These are phyloP conservation scores for Leptinotarsa tumamoca DNA, from an alignment of 2,888 invertebrate species.

Conservation along the genomic window DNA sequence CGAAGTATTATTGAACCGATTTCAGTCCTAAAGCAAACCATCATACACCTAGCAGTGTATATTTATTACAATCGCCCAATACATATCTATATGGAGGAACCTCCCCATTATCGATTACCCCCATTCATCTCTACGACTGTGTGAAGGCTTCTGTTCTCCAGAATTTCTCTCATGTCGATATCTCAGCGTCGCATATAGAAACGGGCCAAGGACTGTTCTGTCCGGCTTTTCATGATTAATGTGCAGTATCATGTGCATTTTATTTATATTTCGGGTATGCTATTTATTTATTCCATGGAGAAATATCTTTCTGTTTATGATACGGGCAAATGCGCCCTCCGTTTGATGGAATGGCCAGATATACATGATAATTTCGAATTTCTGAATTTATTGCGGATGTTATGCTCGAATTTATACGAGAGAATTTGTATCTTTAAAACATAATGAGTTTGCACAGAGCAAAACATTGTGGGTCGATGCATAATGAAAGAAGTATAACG, in stretches of 20 bases:
- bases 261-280: slow-evolving; percentile 39
- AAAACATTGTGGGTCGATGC: not conserved
- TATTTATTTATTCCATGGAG: slow-evolving; percentile 45
- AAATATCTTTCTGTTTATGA: slow-evolving; percentile 47
- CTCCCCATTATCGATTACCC: not conserved
- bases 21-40: too few species aligned
- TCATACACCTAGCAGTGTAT: too few species aligned
- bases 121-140: slow-evolving; percentile 19
- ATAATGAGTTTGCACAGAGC: not conserved
- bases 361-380: slow-evolving; percentile 44
- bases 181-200: slow-evolving; percentile 13
- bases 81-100: not conserved
- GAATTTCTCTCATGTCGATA: slow-evolving; percentile 26
- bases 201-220: slow-evolving; percentile 25
- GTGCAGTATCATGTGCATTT: slow-evolving; percentile 42
- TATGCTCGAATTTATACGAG: slow-evolving; percentile 34
- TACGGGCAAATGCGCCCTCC: slow-evolving; percentile 36
- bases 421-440: slow-evolving; percentile 31
- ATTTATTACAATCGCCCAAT: not conserved
- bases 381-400: slow-evolving; percentile 41
- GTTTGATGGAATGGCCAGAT: slow-evolving; percentile 36
- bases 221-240: slow-evolving; percentile 33
- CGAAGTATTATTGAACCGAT: too few species aligned
- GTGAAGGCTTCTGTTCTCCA: slow-evolving; percentile 21
- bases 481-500: not conserved